These are phyloP conservation scores for Orthosia cruda DNA, from an alignment of 2,888 invertebrate species.

Conservation along the genomic window DNA sequence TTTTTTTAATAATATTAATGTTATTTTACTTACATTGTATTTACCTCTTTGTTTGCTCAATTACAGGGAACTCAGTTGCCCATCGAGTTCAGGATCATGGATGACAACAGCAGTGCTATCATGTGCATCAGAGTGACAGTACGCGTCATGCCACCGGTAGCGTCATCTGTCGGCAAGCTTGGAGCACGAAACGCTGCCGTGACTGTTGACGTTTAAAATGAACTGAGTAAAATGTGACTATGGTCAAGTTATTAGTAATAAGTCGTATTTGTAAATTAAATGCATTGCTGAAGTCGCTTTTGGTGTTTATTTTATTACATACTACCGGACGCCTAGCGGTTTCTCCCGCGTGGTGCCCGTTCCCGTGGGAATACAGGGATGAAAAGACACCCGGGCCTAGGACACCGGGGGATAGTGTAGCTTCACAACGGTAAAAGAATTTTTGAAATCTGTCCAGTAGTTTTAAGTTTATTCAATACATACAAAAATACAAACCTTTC, in stretches of 20 bases:
- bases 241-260: background rate
- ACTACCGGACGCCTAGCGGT: too few relatives aligned
- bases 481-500: too few relatives aligned
- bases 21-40: too few relatives aligned
- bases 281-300: background rate
- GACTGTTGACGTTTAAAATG: conserved; percentile 12
- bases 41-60: background rate
- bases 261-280: conserved; percentile 7
- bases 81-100: conserved; percentile 29
- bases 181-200: conserved; percentile 34
- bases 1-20: too few relatives aligned
- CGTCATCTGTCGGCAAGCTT: background rate
- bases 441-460: too few relatives aligned
- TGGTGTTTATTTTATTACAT: conserved; percentile 1
- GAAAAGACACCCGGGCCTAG: too few relatives aligned
- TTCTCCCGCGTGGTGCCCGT: too few relatives aligned
- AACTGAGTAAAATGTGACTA: background rate
- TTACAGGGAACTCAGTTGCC: conserved; percentile 37
- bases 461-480: too few relatives aligned
- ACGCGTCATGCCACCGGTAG: background rate
- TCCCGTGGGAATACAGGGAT: too few relatives aligned
- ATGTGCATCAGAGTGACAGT: conserved; percentile 7
- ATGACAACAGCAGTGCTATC: background rate
- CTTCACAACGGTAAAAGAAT: too few relatives aligned
- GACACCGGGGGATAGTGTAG: too few relatives aligned